Percentiles rank a stretch among this genome's conserved stretches.
These are phyloP conservation scores for Caiman crocodilus DNA, from an alignment of 2,797 vertebrate species.

Conservation along the genomic window DNA sequence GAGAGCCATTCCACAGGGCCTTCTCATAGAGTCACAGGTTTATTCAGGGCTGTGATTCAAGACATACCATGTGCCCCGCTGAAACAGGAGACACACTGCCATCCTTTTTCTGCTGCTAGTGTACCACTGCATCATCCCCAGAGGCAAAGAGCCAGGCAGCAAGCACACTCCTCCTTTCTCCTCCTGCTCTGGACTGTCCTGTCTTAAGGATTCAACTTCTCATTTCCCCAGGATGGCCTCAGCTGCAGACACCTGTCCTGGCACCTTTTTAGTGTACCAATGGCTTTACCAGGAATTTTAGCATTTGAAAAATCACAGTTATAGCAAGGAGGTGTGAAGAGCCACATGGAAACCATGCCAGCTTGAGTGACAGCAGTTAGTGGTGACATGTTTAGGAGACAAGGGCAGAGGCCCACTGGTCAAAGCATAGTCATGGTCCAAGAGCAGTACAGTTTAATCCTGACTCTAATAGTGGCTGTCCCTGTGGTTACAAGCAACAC, in stretches of 20 bases:
- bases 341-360: neutral
- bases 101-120: neutral
- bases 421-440: fast-evolving
- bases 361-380: neutral
- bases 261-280: neutral
- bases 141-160: neutral
- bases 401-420: neutral
- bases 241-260: neutral
- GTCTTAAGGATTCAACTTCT: neutral
- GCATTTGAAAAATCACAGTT: neutral
- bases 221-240: neutral
- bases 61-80: conserved; percentile 31
- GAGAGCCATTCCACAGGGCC: neutral
- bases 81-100: neutral
- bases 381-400: neutral
- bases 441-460: neutral
- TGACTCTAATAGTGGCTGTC: neutral
- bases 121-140: neutral
- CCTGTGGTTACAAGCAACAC: neutral
- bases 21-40: neutral
- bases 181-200: neutral
- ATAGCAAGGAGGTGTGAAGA: neutral
- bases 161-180: neutral
- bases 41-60: neutral
- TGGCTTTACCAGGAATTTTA: neutral